Base-by-base conservation (phyloP, 2,888 invertebrate species). In the Eristalis pertinax region DNA sequence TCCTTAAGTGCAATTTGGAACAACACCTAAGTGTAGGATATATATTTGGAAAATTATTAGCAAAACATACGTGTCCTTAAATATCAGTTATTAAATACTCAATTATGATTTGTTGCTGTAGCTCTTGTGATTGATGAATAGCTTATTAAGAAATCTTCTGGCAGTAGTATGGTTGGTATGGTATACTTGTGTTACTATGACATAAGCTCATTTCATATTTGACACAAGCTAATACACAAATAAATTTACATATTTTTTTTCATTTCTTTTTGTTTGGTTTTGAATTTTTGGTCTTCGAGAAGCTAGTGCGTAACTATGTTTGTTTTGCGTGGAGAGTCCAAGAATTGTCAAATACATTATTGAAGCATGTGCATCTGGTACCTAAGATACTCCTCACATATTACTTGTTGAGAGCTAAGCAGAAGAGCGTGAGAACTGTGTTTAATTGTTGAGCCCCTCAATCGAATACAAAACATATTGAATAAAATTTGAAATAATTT, bases 71-170 rank as follows among this genome's bases (percentile, higher is more conserved):
- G 87, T 84, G 77, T 84, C 73, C 82, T 88, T 77, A 74, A 83
- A 80, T 63, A 85, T 70, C 78, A 85, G 64, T 72, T 84, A 79
- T 75, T 79, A 82, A 74, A 79, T 80, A 62, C 60, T 84, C 38
- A 67, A 79, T 26, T 26, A 63, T 84, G 56, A 72, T 73, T 56
- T 81, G 69, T 81, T 81, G 82, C 73, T 84, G 88, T 88, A 89
- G 85, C 85, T 77, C 80, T 89, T 76, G 24, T 79, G 69, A 75
- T 29, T 86, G 73, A 83, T 78, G 78, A 76, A 89, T 91, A 91
- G 91, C 92, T 92, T 92, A 92, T 92, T 92, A 92, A 92, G 92
- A 92, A 92, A 92, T 92, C 92, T 92, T 92, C 92, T 92, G 92
- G 92, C 91, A 92, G 92, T 92, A 92, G 91, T 92, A 92, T 92